Conservation (phyloP, 1,140 invertebrate genomes). For the Cydia fagiglandana region DNA sequence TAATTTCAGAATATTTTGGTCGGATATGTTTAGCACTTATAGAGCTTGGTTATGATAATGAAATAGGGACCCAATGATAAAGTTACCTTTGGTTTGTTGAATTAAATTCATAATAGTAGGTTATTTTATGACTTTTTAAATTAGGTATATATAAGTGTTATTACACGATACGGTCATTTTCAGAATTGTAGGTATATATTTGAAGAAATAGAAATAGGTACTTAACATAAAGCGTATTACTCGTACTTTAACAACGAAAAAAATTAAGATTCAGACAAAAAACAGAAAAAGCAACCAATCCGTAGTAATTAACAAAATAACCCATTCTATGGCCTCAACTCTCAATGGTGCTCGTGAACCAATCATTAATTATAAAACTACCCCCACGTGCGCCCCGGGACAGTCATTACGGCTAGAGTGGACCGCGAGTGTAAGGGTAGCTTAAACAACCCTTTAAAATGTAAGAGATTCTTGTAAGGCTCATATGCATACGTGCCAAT, state of each 20-base stretch:
- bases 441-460: conserved; percentile 29
- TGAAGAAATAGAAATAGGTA: too few relatives aligned
- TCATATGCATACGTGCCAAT: neutral
- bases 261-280: neutral
- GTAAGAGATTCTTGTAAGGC: neutral
- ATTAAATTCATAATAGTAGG: too few relatives aligned
- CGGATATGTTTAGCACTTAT: neutral
- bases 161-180: too few relatives aligned
- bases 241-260: neutral
- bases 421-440: conserved; percentile 21
- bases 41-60: neutral
- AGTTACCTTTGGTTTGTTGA: too few relatives aligned
- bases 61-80: neutral
- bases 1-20: neutral
- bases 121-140: too few relatives aligned
- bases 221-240: too few relatives aligned
- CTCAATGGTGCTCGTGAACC: conserved; percentile 51
- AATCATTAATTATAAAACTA: conserved; percentile 69
- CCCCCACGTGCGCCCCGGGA: conserved; percentile 12
- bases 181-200: too few relatives aligned
- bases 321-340: conserved; percentile 32
- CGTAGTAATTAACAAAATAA: conserved; percentile 17
- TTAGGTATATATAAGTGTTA: too few relatives aligned
- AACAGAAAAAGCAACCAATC: neutral
- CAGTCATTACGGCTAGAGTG: conserved; percentile 26